Evolutionary conservation across 2,888 invertebrate genomes (phyloP), one percentile per base, ranked within the genome.

Genomic region (Diaprepes abbreviatus): DNA sequence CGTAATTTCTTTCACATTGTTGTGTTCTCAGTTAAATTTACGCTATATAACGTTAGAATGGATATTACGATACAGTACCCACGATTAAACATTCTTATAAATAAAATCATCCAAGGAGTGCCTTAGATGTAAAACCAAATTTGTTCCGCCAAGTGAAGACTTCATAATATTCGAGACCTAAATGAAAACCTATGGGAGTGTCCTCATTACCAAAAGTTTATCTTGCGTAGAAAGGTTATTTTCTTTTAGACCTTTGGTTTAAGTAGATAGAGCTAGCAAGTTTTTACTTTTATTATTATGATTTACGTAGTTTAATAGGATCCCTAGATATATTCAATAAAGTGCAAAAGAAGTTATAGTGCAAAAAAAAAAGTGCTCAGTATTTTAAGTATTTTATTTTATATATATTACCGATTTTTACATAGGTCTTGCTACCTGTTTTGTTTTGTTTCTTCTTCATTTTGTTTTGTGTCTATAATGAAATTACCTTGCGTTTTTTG

Each of bases 401-500:
- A 24, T 4, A 24, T 24, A 4, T 24, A 4, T 5, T 24, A 24
- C 5, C n/a, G 5, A 4, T 24, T 24, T 24, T 24, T 24, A 4
- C 24, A 19, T 59, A 14, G 17, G 9, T 59, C 45, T 40, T 48
- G 52, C 60, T 10, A 35, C 28, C 58, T 31, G 38, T 60, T 60
- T 58, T 28, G 33, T 66, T 66, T 38, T 16, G 16, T 28, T 55
- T 17, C 9, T 10, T 7, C 38, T 59, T 58, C 31, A 17, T 24
- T 3, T 10, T 38, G 16, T 12, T 19, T 2, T 12, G 60, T 48
- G 16, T 43, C 19, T 9, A 10, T 35, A 36, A 81, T 81, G 80
- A 80, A 80, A 72, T 58, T 81, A 50, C 77, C 76, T 62, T 80
- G 80, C 79, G 71, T 79, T 31, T 64, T 76, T 68, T 80, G 81